Evolutionary conservation across 2,888 invertebrate species (phyloP).

Genomic region (Pogonocherus hispidulus): DNA sequence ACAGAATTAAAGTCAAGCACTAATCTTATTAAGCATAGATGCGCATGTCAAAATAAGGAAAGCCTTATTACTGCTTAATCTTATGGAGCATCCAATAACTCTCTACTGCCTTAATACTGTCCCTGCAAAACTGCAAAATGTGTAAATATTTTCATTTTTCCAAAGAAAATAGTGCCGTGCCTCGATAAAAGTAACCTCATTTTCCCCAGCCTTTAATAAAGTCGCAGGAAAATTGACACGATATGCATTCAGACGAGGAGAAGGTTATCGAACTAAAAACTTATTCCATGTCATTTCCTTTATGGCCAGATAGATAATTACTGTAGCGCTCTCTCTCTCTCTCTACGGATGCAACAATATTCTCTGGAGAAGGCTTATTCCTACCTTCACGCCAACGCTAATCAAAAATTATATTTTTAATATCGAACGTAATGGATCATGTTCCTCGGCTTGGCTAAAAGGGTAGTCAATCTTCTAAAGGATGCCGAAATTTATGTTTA

Average conservation of each 20-base stretch:
- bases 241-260: constrained; percentile 1
- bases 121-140: too few species aligned
- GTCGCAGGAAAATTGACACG: background rate
- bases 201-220: background rate
- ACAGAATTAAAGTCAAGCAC: too few species aligned
- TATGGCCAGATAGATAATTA: constrained; percentile 4
- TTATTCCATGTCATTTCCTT: constrained; percentile 5
- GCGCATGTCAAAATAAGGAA: too few species aligned
- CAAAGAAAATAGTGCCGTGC: too few species aligned
- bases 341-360: background rate
- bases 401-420: constrained; percentile 14
- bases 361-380: background rate
- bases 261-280: background rate
- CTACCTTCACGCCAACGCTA: background rate
- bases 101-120: too few species aligned
- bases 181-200: background rate
- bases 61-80: too few species aligned
- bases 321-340: background rate
- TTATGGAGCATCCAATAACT: too few species aligned
- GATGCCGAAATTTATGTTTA: constrained; percentile 25
- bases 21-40: too few species aligned
- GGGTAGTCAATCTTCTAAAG: constrained; percentile 24
- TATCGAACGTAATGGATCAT: constrained; percentile 15
- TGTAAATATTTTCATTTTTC: too few species aligned
- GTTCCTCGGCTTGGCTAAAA: constrained; percentile 7